These are phyloP conservation scores for Parapristionchus giblindavisi DNA, from an alignment of 2,888 invertebrate genomes.

Conservation along the genomic window DNA sequence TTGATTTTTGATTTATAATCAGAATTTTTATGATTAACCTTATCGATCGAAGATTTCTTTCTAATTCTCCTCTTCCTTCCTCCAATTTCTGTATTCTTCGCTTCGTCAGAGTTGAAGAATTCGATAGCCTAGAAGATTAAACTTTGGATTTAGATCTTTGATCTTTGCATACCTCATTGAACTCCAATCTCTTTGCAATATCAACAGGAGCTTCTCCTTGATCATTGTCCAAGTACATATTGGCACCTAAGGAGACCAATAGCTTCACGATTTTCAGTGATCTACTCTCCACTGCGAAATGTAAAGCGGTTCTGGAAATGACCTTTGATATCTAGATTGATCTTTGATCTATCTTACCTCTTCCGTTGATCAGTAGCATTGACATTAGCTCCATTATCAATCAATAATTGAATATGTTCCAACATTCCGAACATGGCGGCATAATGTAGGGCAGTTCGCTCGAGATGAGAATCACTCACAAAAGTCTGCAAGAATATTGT, in stretches of 20 bases:
- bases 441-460: conserved; percentile 6
- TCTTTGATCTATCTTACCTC: background rate
- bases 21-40: too few relatives aligned
- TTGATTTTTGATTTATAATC: too few relatives aligned
- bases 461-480: background rate
- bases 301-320: background rate
- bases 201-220: background rate
- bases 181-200: background rate
- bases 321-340: background rate
- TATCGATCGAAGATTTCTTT: background rate
- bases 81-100: background rate
- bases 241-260: background rate
- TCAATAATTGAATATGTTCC: conserved; percentile 4
- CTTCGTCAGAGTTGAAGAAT: background rate
- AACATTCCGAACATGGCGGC: background rate
- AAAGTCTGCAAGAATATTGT: background rate
- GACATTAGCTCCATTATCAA: background rate
- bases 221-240: background rate
- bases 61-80: background rate
- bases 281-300: background rate
- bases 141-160: background rate
- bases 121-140: background rate
- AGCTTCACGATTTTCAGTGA: background rate
- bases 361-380: background rate
- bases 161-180: background rate